Percentiles rank a stretch among this genome's conserved stretches.
phyloP scores from a whole-genome alignment of 2,797 vertebrate species.

The Emys orbicularis region DNA sequence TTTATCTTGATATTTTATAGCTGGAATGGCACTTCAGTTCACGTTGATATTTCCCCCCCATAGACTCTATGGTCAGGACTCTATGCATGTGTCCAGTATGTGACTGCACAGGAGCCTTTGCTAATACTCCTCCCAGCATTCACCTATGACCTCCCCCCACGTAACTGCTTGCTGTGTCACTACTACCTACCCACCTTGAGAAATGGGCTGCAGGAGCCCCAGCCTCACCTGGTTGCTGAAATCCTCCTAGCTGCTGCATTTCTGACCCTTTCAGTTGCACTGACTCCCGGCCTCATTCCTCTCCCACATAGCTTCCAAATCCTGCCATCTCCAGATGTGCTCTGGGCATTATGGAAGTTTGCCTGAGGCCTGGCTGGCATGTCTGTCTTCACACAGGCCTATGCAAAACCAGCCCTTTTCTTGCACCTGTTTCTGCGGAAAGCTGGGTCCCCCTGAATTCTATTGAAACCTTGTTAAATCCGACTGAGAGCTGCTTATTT shows the following conservation, averaged over 20 bases:
- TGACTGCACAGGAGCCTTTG: conserved; percentile 52
- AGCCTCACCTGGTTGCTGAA: neutral
- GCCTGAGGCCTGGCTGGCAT: neutral
- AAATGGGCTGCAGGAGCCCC: neutral
- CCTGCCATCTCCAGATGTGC: neutral
- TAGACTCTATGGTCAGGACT: neutral
- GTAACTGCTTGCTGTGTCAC: neutral
- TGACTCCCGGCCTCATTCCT: neutral
- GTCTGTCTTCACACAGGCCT: neutral
- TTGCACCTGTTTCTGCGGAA: neutral
- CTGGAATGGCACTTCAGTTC: conserved; percentile 7
- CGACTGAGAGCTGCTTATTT: neutral
- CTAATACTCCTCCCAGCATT: conserved; percentile 1
- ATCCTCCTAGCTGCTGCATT: neutral
- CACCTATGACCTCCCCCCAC: neutral
- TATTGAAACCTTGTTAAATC: neutral
- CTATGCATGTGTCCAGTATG: conserved; percentile 30
- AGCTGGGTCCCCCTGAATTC: neutral
- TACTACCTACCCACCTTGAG: neutral
- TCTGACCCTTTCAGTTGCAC: neutral
- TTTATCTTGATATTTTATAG: neutral
- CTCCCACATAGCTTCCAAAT: neutral
- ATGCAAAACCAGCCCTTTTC: neutral
- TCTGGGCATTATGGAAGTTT: neutral
- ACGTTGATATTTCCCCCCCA: neutral